Evolutionary conservation across 1,140 invertebrate genomes (phyloP), one percentile per base, ranked within the genome.

Genomic region (Meloidogyne chitwoodi): DNA sequence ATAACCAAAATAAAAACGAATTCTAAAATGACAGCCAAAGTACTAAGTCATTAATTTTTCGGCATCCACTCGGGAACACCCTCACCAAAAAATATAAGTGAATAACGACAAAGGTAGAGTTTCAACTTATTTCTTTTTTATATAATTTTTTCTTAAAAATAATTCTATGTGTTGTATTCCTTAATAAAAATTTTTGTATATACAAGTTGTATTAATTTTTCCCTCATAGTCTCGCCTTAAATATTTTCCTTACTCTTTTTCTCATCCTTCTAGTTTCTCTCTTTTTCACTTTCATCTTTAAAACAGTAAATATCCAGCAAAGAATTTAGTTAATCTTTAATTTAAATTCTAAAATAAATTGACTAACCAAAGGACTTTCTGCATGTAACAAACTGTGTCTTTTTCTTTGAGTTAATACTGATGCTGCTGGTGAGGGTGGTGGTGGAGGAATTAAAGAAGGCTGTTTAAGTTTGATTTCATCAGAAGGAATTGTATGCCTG

Each of bases 381-480:
- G 83, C 81, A 26, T 84, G 79, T 12, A 84, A 68, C 12, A 86
- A 67, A 67, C 82, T 85, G n/a, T 85, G 67, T 48, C 85, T 61
- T 68, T 84, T 77, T 29, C 84, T 70, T 4, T 83, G 48, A 12
- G 38, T 11, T 22, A 64, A 22, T 14, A 48, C 19, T 14, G 70
- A 22, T 31, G 56, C 8, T 31, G 29, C 38, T 41, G 29, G 65
- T 67, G 65, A 34, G 14, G 65, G 29, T 11, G 70, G 56, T 2
- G 56, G 64, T n/a, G 41, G 56, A 29, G 27, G 70, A 56, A 29
- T 24, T 22, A 26, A 16, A 19, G 70, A 24, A 62, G 34, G 24
- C n/a, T 27, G 27, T 44, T 29, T 48, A 68, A 19, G 38, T 12
- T 26, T 22, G 27, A 29, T 61, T 56, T 19, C 62, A n/a, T 38